phyloP scores from a whole-genome alignment of 2,888 invertebrate genomes.

The Tineola bisselliella region DNA sequence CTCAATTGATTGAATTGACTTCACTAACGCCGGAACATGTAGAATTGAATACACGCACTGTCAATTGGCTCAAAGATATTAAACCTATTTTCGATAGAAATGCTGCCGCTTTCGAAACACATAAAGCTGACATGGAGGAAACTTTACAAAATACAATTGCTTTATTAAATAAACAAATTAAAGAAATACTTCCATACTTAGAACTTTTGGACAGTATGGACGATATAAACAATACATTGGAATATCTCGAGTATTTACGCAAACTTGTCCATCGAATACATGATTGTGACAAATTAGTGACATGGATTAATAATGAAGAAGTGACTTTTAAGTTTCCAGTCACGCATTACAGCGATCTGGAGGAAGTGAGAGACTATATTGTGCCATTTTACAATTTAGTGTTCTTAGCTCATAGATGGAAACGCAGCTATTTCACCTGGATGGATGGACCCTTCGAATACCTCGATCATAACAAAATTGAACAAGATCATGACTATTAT shows the following conservation, averaged over 20 bases:
- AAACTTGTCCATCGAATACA: conserved; percentile 79
- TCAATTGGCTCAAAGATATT: conserved; percentile 85
- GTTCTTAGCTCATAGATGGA: conserved; percentile 75
- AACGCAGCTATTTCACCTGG: conserved; percentile 85
- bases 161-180: conserved; percentile 75
- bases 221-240: conserved; percentile 77
- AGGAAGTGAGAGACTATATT: conserved; percentile 77
- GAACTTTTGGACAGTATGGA: conserved; percentile 86
- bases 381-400: conserved; percentile 77
- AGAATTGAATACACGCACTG: conserved; percentile 80
- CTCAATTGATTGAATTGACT: conserved; percentile 80
- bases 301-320: conserved; percentile 93
- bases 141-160: conserved; percentile 74
- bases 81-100: conserved; percentile 84
- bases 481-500: conserved; percentile 81
- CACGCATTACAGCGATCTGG: conserved; percentile 79
- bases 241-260: conserved; percentile 81
- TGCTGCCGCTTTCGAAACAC: conserved; percentile 80
- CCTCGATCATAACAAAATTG: conserved; percentile 80
- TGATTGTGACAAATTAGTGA: conserved; percentile 78
- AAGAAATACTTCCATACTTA: conserved; percentile 78
- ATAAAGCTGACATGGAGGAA: conserved; percentile 88
- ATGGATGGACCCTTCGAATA: conserved; percentile 93
- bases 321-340: conserved; percentile 83
- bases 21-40: conserved; percentile 79